phyloP scores from a whole-genome alignment of 92 coral and sea anemone species.

The Metridium senile region DNA sequence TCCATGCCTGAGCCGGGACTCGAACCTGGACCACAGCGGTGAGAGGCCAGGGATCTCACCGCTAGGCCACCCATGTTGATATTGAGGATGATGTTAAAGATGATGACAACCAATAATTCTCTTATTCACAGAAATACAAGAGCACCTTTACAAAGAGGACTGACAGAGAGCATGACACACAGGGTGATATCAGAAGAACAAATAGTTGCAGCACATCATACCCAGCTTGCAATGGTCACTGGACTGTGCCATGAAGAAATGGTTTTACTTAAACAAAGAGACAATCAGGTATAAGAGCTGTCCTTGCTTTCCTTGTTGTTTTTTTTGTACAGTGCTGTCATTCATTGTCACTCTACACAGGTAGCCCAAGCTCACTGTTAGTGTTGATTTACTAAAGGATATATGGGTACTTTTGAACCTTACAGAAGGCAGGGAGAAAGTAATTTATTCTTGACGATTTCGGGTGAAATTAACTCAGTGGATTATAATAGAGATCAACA shows the following conservation, averaged over 20 bases:
- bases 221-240: constrained; percentile 77
- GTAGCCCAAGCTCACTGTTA: too few relatives aligned
- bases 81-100: not conserved
- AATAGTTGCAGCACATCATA: constrained; percentile 79
- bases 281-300: constrained; percentile 39
- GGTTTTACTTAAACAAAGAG: constrained; percentile 73
- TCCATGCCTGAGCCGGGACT: too few relatives aligned
- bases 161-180: not conserved
- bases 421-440: too few relatives aligned
- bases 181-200: constrained; percentile 63
- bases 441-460: too few relatives aligned
- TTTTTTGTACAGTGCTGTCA: not conserved
- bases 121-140: constrained; percentile 14
- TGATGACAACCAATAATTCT: not conserved
- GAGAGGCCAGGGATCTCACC: too few relatives aligned
- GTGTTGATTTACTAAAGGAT: too few relatives aligned
- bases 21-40: too few relatives aligned
- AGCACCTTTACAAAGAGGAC: constrained; percentile 17
- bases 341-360: too few relatives aligned
- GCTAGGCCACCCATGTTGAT: too few relatives aligned
- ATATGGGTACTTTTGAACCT: too few relatives aligned
- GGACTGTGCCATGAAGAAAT: constrained; percentile 85
- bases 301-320: not conserved
- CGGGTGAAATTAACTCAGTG: too few relatives aligned
- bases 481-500: too few relatives aligned